Conservation (phyloP, 2,113 vertebrate species). For the Grammomys dolichurus region DNA sequence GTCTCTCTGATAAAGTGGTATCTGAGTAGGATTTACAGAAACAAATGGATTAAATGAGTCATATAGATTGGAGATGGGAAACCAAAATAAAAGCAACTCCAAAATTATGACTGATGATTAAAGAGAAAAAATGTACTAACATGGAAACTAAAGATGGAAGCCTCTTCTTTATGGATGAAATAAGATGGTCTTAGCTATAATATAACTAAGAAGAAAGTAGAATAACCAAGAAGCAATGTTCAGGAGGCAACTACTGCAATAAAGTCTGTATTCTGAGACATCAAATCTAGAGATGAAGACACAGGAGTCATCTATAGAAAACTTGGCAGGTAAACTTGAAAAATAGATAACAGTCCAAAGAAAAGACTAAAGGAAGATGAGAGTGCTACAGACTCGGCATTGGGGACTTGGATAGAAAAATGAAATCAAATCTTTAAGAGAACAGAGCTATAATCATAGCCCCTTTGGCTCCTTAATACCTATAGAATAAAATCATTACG, state of each 20-base stretch:
- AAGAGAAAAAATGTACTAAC: constrained; percentile 37
- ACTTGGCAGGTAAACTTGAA: not conserved
- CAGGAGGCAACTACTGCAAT: not conserved
- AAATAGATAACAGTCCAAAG: not conserved
- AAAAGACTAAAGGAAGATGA: constrained; percentile 17
- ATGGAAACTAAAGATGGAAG: constrained; percentile 13
- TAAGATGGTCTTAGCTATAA: constrained; percentile 1
- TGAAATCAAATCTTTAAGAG: constrained; percentile 19
- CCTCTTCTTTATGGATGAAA: not conserved
- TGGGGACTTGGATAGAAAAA: not conserved
- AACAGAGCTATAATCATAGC: not conserved
- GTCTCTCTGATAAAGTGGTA: not conserved
- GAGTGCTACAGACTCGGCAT: not conserved
- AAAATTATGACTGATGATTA: constrained; percentile 34
- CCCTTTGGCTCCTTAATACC: not conserved
- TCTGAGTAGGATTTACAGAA: not conserved
- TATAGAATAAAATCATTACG: constrained; percentile 29
- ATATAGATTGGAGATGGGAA: not conserved
- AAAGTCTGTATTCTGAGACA: not conserved
- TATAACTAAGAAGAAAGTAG: not conserved
- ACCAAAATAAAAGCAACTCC: constrained; percentile 36
- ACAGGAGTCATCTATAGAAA: not conserved
- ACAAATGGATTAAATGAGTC: constrained; percentile 4
- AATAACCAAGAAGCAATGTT: constrained; percentile 3
- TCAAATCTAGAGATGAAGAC: constrained; percentile 2